Evolutionary conservation across 2,797 vertebrate species (phyloP), one percentile per base, ranked within the genome.

Genomic region (Gallirallus australis): DNA sequence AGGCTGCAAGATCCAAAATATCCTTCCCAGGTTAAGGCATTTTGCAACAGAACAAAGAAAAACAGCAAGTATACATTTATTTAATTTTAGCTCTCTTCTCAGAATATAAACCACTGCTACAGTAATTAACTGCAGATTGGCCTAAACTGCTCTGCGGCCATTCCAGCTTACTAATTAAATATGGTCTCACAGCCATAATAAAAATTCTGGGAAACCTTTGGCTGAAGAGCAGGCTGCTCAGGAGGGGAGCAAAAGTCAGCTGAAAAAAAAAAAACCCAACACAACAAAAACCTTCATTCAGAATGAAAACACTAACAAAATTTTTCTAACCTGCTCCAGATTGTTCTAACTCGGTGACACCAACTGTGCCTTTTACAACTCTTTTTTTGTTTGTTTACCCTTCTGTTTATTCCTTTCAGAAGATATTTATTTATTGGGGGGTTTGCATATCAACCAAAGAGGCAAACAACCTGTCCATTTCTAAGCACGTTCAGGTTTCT

Each of bases 161-260:
- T 95, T 96, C 78, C 60, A 94, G 95, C 85, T 87, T 91, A 83
- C 94, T 97, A 97, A 97, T 97, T 97, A 97, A 97, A 95, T 93
- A 86, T 83, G 94, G 83, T 96, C 94, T 96, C 89, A 86, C 89
- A 94, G 94, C 93, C 92, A 79, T 91, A 89, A 96, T 93, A 96
- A 95, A 97, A 97, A 94, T 96, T 96, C 94, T 94, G 93, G 90
- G 90, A 97, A 97, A 96, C 81, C 82, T 91, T 93, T 95, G 96
- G 95, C 95, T 96, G 82, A 75, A 89, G 78, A 97, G 82, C 93
- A 68, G 40, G 40, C 82, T 87, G 61, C 72, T 92, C 91, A 90
- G 87, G 85, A 94, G 56, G 65, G 73, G 72, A 93, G 90, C 48
- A 0, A 83, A 96, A 94, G 85, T 88, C 90, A 85, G 86, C 60